Base-by-base conservation (phyloP, 1,140 invertebrate genomes). In the Chironomus tepperi region DNA sequence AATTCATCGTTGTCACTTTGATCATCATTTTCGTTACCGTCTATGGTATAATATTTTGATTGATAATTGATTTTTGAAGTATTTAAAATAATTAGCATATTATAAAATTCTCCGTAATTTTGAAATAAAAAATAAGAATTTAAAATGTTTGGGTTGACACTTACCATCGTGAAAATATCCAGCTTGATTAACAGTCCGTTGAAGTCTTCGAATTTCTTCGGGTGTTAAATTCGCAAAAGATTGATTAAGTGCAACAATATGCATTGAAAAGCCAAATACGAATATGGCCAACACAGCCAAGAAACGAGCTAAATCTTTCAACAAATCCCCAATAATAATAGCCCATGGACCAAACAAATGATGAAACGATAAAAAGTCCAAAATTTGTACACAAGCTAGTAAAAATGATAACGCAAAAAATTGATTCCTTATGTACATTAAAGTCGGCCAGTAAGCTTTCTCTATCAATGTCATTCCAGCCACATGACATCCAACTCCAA, bases 281-380 rank as follows among this genome's bases (percentile, higher is more conserved):
- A 99, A 99, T 82, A 99, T 98, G 15, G 93, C 90, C 79, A 99
- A 84, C 8, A 99, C 97, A 21, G 97, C 97, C 74, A 99, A 86
- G 84, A 99, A 99, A 77, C 97, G 86, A 7, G 94, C 94, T 77
- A 99, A 85, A 84, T 99, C 91, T 83, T 94, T 94, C 87, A 95
- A 92, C 67, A 95, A 84, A 81, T 95, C 92, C 10, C 92, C 93
- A 77, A 94, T 95, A 79, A 95, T 95, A 76, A 95, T 95, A 16
- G 93, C 93, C 98, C 98, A 99, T 0, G 98, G 98, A 47, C 98
- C 98, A 80, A 99, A 99, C 0, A 99, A 86, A 84, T 99, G 95
- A 84, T 99, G 98, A 82, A 99, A 99, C 7, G 97, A 98, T 19
- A 97, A 83, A 79, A 97, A 97, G 83, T 99, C 98, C 76, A 99